phyloP scores from a whole-genome alignment of 2,888 invertebrate genomes.

The Acheta domesticus region DNA sequence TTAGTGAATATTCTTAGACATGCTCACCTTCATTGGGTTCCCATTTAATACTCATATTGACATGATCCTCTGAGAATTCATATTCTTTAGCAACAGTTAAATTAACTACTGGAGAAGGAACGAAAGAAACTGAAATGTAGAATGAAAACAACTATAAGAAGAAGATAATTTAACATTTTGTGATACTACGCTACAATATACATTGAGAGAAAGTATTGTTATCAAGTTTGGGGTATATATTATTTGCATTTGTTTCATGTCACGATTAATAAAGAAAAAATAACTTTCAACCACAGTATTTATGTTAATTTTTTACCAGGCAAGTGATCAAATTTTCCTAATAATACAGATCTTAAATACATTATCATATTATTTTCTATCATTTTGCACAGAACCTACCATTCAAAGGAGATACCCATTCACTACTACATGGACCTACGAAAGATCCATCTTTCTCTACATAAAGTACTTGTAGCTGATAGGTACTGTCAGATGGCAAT shows the following conservation, averaged over 20 bases:
- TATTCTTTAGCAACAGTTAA: background rate
- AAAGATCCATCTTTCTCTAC: too few relatives aligned
- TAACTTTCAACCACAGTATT: too few relatives aligned
- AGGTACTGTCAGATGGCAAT: too few relatives aligned
- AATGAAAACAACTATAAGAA: background rate
- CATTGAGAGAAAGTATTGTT: background rate
- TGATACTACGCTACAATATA: background rate
- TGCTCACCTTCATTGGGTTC: background rate
- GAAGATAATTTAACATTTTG: background rate
- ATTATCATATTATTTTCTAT: background rate
- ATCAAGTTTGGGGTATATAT: background rate
- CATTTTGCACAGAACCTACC: background rate
- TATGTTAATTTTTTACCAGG: background rate
- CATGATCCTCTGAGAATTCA: background rate
- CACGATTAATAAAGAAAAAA: background rate
- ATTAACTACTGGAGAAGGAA: background rate
- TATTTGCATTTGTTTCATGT: background rate
- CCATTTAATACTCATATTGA: background rate
- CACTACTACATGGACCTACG: background rate
- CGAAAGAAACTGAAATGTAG: background rate
- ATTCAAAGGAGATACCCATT: background rate
- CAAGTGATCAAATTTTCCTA: background rate
- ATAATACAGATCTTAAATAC: background rate
- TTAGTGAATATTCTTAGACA: background rate
- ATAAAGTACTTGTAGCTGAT: too few relatives aligned